Conservation (phyloP, 2,113 vertebrate species). For the Solenodon paradoxus region DNA sequence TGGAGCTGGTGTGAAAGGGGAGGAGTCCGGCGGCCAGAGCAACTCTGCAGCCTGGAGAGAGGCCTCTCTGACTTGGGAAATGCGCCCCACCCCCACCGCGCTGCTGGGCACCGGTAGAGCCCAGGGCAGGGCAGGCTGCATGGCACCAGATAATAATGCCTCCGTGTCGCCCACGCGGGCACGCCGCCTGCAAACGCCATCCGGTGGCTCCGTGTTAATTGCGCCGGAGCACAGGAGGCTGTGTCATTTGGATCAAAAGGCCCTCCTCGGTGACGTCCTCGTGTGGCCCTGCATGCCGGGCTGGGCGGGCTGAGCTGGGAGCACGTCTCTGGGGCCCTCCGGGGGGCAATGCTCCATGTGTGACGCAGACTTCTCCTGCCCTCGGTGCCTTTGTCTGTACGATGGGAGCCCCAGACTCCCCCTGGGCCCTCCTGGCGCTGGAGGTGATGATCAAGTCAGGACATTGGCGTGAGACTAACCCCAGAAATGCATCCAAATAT, state of each 20-base stretch:
- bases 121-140: background rate
- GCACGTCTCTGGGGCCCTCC: background rate
- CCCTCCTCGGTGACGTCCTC: slow-evolving; percentile 52
- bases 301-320: background rate
- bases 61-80: too few relatives aligned
- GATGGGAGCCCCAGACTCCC: background rate
- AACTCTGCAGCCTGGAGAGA: background rate
- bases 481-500: background rate
- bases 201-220: slow-evolving; percentile 64
- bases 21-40: too few relatives aligned
- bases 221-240: slow-evolving; percentile 56
- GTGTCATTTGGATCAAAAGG: slow-evolving; percentile 76
- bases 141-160: slow-evolving; percentile 64
- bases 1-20: background rate
- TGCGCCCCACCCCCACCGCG: background rate
- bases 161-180: slow-evolving; percentile 24
- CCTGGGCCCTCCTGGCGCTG: rapidly evolving
- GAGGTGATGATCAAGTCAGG: background rate
- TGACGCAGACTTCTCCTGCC: background rate
- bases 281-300: background rate
- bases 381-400: background rate
- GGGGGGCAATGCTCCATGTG: too few relatives aligned
- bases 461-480: background rate
- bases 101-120: background rate
- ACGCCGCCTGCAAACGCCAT: slow-evolving; percentile 30